Conservation (phyloP, 2,797 vertebrate species). For the Sciurus carolinensis region DNA sequence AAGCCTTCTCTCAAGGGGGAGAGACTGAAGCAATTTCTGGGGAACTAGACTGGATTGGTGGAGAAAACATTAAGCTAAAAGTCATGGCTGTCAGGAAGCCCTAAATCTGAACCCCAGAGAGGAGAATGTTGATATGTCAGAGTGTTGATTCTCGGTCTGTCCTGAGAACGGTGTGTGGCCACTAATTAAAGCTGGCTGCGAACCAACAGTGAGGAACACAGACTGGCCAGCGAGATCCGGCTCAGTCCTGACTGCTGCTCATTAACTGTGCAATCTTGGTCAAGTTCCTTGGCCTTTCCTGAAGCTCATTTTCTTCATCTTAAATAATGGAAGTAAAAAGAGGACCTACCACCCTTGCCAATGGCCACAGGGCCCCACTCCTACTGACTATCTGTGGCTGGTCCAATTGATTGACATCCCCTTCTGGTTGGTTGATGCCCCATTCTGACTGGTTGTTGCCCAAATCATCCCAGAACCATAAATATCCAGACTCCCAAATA, state of each 20-base stretch:
- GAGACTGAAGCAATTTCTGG: conserved; percentile 26
- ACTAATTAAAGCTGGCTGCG: conserved; percentile 48
- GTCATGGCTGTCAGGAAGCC: conserved; percentile 31
- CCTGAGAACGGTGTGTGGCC: neutral
- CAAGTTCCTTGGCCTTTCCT: conserved; percentile 46
- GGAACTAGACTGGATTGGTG: neutral
- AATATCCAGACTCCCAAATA: conserved; percentile 22
- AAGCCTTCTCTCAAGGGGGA: neutral
- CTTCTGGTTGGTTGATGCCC: neutral
- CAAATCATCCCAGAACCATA: neutral
- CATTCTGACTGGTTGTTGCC: neutral
- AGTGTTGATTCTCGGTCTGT: neutral
- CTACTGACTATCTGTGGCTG: neutral
- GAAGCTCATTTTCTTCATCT: conserved; percentile 44
- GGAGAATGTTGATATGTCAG: neutral
- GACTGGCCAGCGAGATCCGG: neutral
- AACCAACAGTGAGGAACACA: neutral
- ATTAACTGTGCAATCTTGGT: neutral
- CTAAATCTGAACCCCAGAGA: conserved; percentile 57
- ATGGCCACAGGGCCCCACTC: neutral
- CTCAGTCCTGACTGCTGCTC: neutral
- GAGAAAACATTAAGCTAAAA: conserved; percentile 71
- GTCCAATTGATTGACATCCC: neutral
- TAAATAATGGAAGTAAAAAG: neutral
- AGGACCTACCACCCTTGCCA: neutral